Evolutionary conservation across 2,113 vertebrate species (phyloP).

Genomic region (Tretioscincus oriximinensis): DNA sequence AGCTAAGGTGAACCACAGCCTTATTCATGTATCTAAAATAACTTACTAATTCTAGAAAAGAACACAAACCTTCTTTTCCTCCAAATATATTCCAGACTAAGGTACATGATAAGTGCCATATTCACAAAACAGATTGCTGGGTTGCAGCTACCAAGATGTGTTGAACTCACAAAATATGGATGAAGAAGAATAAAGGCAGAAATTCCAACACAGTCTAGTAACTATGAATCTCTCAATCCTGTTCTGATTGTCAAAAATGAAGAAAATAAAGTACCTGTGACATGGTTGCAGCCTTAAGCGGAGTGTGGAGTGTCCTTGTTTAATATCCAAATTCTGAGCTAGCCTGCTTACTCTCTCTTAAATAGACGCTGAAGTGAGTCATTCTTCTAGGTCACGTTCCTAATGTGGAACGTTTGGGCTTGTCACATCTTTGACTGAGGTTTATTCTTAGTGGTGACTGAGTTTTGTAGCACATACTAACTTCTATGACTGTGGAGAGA

Average conservation of each 20-base stretch:
- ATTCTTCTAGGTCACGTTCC: slow-evolving; percentile 57
- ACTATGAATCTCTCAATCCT: not conserved
- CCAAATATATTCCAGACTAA: not conserved
- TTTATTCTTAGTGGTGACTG: slow-evolving; percentile 76
- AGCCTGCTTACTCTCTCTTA: slow-evolving; percentile 61
- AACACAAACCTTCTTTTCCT: not conserved
- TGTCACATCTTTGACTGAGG: slow-evolving; percentile 38
- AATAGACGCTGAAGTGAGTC: slow-evolving; percentile 66
- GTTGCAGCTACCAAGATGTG: not conserved
- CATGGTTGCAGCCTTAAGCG: slow-evolving; percentile 67
- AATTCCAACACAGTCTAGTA: rapidly evolving
- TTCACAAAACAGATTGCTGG: not conserved
- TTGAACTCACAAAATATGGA: not conserved
- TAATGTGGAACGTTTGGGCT: slow-evolving; percentile 58
- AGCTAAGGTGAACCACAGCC: not conserved
- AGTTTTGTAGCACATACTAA: slow-evolving; percentile 9
- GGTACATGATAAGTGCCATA: not conserved
- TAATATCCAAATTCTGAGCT: slow-evolving; percentile 54
- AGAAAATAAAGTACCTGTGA: slow-evolving; percentile 79
- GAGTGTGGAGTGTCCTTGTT: slow-evolving; percentile 23
- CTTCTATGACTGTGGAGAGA: not conserved
- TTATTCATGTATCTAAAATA: not conserved
- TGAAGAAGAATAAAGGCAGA: rapidly evolving
- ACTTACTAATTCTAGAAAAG: not conserved
- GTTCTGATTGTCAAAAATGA: not conserved